These are phyloP conservation scores for Nannospalax galili DNA, from an alignment of 2,113 vertebrate species.

Conservation along the genomic window DNA sequence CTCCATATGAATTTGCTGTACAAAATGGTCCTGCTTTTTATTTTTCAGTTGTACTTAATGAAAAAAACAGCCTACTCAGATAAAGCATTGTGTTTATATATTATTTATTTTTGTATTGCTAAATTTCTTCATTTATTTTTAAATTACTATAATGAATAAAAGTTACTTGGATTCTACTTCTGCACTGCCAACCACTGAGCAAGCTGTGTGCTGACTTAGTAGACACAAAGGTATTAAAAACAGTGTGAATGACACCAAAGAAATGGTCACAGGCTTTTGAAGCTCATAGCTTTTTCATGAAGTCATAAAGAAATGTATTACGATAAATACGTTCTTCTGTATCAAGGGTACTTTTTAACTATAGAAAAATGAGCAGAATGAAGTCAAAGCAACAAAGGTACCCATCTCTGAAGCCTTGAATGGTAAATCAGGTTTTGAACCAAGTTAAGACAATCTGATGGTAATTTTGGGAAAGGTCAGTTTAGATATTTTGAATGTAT, in stretches of 20 bases:
- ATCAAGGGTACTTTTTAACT: neutral
- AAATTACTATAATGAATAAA: neutral
- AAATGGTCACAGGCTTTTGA: neutral
- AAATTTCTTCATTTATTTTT: constrained; percentile 57
- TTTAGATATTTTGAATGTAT: neutral
- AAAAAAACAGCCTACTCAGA: constrained; percentile 19
- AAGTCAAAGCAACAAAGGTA: neutral
- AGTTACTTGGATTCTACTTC: neutral
- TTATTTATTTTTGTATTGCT: neutral
- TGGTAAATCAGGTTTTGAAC: neutral
- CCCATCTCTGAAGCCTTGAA: neutral
- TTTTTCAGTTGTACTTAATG: constrained; percentile 18
- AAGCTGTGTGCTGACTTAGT: neutral
- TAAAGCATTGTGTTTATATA: neutral
- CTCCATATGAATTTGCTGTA: constrained; percentile 37
- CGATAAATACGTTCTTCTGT: neutral
- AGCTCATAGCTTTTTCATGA: neutral
- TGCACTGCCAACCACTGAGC: neutral
- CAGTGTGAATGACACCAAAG: neutral
- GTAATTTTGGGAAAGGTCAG: neutral
- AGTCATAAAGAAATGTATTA: neutral
- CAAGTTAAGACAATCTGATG: neutral
- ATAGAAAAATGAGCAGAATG: neutral
- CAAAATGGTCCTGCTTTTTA: neutral
- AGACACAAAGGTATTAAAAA: neutral